These are phyloP conservation scores for Scaptomyza tumidula DNA, from an alignment of 2,888 invertebrate species.

Conservation along the genomic window DNA sequence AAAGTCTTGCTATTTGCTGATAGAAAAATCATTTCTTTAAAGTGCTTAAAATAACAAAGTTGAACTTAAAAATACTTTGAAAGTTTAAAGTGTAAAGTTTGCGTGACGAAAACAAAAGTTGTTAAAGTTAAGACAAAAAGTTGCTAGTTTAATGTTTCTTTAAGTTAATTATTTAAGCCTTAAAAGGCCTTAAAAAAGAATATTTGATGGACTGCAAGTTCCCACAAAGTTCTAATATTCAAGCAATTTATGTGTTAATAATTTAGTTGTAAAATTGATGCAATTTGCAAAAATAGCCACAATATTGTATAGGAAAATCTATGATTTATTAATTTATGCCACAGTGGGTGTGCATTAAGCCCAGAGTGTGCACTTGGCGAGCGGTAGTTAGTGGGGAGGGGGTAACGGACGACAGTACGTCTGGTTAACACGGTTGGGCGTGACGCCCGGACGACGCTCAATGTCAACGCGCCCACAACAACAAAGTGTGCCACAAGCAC, in stretches of 20 bases:
- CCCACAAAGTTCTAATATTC: not conserved
- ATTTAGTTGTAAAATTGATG: not conserved
- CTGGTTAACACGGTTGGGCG: slow-evolving; percentile 42
- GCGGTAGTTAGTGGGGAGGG: slow-evolving; percentile 15
- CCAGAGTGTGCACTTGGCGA: slow-evolving; percentile 21
- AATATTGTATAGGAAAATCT: not conserved
- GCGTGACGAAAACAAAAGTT: too few species aligned
- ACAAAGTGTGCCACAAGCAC: slow-evolving; percentile 52
- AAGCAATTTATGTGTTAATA: not conserved
- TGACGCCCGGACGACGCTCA: slow-evolving; percentile 49
- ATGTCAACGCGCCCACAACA: slow-evolving; percentile 70
- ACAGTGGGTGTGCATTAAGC: slow-evolving; percentile 1
- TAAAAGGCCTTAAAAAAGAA: too few species aligned
- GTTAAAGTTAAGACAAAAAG: too few species aligned
- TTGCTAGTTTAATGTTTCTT: too few species aligned
- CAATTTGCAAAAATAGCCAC: not conserved
- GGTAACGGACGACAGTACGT: slow-evolving; percentile 40
- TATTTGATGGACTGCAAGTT: too few species aligned
- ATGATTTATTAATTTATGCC: slow-evolving; percentile 3
- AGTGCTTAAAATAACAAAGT: not conserved
- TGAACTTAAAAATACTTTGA: not conserved
- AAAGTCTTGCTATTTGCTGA: not conserved
- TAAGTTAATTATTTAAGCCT: too few species aligned
- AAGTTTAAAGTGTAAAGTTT: too few species aligned
- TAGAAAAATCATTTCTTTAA: not conserved